These are phyloP conservation scores for Lacerta agilis DNA, from an alignment of 2,797 vertebrate genomes.

Conservation along the genomic window DNA sequence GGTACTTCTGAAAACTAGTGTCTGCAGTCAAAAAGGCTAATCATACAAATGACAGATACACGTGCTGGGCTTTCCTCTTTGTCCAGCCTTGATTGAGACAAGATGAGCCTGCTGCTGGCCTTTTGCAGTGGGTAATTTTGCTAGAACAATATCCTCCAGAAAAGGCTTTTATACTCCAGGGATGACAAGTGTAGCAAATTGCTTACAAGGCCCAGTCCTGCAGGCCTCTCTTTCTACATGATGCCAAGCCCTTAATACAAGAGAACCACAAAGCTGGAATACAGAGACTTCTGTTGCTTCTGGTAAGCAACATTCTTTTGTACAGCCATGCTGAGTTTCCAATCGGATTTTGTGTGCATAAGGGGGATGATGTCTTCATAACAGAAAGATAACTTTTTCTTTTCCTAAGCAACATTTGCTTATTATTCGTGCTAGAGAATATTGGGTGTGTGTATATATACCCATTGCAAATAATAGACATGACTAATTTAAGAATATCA, in stretches of 20 bases:
- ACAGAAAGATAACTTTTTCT: neutral
- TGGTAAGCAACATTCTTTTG: conserved; percentile 30
- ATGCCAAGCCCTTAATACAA: conserved; percentile 25
- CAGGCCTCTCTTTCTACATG: conserved; percentile 51
- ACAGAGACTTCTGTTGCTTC: conserved; percentile 9
- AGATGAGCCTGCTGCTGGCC: conserved; percentile 62
- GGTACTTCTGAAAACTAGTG: conserved; percentile 48
- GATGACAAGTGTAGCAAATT: conserved; percentile 72
- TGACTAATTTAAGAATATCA: too few relatives aligned
- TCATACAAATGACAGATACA: conserved; percentile 65
- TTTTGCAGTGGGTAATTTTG: conserved; percentile 67
- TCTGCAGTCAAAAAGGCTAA: conserved; percentile 66
- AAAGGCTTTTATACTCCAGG: conserved; percentile 66
- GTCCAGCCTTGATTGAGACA: conserved; percentile 66
- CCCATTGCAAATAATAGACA: too few relatives aligned
- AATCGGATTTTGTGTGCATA: neutral
- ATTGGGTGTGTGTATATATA: neutral
- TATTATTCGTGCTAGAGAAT: neutral
- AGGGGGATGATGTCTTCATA: neutral
- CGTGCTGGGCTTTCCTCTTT: conserved; percentile 67
- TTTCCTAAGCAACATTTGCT: neutral
- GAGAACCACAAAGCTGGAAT: conserved; percentile 14
- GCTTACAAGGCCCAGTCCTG: conserved; percentile 55
- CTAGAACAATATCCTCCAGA: conserved; percentile 65
- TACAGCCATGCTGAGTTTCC: neutral